Percentiles rank a stretch among this genome's conserved stretches.
phyloP scores from a whole-genome alignment of 2,888 invertebrate genomes.

The Glyphotaelius pellucidus region DNA sequence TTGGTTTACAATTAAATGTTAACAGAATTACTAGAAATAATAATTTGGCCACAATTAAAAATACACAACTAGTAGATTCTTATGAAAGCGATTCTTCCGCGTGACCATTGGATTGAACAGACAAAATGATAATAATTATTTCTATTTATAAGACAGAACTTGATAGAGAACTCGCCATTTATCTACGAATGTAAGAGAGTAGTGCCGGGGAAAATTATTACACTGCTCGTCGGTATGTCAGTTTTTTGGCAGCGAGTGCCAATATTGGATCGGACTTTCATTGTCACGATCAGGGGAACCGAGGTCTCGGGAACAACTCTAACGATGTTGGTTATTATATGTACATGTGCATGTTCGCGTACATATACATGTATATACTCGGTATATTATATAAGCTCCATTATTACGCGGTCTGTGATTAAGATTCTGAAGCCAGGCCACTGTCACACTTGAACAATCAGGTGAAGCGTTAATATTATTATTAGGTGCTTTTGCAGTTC shows the following conservation, averaged over 20 bases:
- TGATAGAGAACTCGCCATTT: not conserved
- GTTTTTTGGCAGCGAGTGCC: conserved; percentile 16
- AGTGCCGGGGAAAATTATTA: not conserved
- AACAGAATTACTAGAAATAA: not conserved
- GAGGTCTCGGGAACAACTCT: not conserved
- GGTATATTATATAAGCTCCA: not conserved
- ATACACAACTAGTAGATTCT: not conserved
- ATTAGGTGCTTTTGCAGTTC: too few relatives aligned
- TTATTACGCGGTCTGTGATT: not conserved
- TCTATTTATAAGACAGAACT: not conserved
- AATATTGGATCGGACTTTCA: conserved; percentile 20
- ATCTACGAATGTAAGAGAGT: not conserved
- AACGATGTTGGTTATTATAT: too few relatives aligned
- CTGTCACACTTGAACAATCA: not conserved
- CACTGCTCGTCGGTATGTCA: not conserved
- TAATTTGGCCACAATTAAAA: not conserved
- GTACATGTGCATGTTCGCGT: too few relatives aligned
- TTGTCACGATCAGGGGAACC: conserved; percentile 34
- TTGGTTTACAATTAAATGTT: too few relatives aligned
- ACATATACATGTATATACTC: too few relatives aligned
- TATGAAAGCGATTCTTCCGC: not conserved
- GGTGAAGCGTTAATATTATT: not conserved
- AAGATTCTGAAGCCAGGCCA: not conserved
- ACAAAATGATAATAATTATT: not conserved
- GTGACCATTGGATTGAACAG: not conserved